Evolutionary conservation across 23 tunicate genomes (phyloP).

Genomic region (Styela plicata): DNA sequence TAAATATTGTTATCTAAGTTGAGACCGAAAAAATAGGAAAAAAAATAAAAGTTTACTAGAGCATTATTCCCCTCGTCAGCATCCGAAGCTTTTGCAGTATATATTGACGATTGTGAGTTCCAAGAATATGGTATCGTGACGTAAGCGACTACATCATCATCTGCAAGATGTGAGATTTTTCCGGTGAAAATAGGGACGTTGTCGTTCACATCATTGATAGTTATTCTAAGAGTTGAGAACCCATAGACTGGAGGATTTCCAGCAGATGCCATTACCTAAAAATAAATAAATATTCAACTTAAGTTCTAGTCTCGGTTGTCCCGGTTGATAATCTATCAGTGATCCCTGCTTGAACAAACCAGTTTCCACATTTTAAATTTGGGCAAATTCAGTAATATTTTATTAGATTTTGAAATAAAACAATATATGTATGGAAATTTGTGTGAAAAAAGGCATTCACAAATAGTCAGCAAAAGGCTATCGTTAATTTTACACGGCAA

Average conservation of each 20-base stretch:
- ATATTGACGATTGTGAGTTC: conserved; percentile 9
- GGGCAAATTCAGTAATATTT: too few species aligned
- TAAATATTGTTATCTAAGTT: too few species aligned
- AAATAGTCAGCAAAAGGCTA: too few species aligned
- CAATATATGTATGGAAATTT: too few species aligned
- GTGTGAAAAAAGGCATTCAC: too few species aligned
- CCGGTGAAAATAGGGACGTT: conserved; percentile 48
- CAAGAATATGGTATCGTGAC: conserved; percentile 44
- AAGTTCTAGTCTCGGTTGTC: too few species aligned
- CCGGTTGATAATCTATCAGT: too few species aligned
- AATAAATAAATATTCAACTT: background rate
- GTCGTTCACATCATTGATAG: conserved; percentile 70
- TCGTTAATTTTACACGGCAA: too few species aligned
- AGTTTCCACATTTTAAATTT: too few species aligned
- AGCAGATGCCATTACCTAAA: conserved; percentile 68
- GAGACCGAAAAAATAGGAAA: too few species aligned
- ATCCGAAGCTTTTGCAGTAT: conserved; percentile 37
- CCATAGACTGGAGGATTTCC: conserved; percentile 64
- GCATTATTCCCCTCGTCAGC: conserved; percentile 46
- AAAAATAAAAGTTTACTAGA: conserved; percentile 29
- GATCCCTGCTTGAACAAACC: too few species aligned
- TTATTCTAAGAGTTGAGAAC: conserved; percentile 39
- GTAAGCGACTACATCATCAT: background rate
- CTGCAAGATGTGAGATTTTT: background rate
- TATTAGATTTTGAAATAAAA: too few species aligned